A percentile compares a stretch with the other conserved stretches of the same genome.
These are phyloP conservation scores for Tachyglossus aculeatus DNA, from an alignment of 2,797 vertebrate species.

Conservation along the genomic window DNA sequence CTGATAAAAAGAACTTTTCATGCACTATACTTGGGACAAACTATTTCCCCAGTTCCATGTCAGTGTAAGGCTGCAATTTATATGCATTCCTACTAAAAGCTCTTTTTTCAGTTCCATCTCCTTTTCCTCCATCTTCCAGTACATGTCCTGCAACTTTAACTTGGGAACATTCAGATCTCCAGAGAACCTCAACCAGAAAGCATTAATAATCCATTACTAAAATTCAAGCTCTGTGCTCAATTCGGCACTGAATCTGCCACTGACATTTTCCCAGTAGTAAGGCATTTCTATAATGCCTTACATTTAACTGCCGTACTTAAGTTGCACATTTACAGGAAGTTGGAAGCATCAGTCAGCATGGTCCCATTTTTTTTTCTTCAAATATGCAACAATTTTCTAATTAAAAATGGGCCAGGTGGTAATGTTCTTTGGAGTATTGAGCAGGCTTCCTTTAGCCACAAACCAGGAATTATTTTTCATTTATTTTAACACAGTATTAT, in stretches of 20 bases:
- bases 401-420: not conserved
- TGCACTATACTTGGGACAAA: slow-evolving; percentile 15
- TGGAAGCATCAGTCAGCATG: not conserved
- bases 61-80: slow-evolving; percentile 7
- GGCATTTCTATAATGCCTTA: no score
- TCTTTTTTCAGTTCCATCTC: not conserved
- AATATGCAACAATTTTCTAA: not conserved
- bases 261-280: no score
- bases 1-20: not conserved
- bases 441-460: not conserved
- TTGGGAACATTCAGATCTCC: not conserved
- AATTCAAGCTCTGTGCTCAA: not conserved
- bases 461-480: not conserved
- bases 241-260: no score
- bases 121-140: not conserved
- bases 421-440: not conserved
- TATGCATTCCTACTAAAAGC: not conserved
- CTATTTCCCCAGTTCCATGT: not conserved
- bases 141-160: not conserved
- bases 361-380: not conserved
- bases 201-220: not conserved
- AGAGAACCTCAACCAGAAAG: not conserved
- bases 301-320: no score
- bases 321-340: not conserved
- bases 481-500: not conserved